A percentile compares a stretch with the other conserved stretches of the same genome.
Conservation (phyloP, 2,888 invertebrate species). For the Eutolmus rufibarbis region DNA sequence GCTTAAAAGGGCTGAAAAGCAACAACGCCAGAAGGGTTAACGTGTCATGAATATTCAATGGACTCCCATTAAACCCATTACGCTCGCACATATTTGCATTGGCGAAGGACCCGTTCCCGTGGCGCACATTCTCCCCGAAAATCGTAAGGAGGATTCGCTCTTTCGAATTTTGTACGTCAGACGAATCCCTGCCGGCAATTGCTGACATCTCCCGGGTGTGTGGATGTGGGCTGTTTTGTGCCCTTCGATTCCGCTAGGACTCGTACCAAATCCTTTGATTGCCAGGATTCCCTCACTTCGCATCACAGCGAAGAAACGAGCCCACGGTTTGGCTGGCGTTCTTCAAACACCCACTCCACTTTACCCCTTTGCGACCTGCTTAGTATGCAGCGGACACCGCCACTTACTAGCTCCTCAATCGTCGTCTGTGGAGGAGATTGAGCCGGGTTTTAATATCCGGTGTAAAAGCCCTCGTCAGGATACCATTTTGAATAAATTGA, state of each 20-base stretch:
- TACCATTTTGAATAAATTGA: conserved; percentile 44
- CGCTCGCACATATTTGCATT: conserved; percentile 32
- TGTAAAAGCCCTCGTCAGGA: conserved; percentile 4
- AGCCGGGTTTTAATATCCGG: conserved; percentile 43
- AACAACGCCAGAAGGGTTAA: conserved; percentile 46
- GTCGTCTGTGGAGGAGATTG: conserved; percentile 1
- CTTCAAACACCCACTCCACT: neutral
- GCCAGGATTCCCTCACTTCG: neutral
- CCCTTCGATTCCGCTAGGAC: conserved; percentile 18
- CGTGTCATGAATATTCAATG: conserved; percentile 48
- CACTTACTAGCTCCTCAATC: conserved; percentile 4
- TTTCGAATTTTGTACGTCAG: conserved; percentile 22
- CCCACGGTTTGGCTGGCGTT: neutral
- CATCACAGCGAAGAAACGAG: neutral
- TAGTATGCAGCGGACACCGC: conserved; percentile 26
- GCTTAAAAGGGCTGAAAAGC: conserved; percentile 40
- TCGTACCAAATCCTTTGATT: conserved; percentile 6
- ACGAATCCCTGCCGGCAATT: neutral
- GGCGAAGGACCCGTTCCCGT: neutral
- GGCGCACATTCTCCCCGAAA: neutral
- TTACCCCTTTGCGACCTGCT: neutral
- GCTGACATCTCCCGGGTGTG: neutral
- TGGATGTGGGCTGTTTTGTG: neutral
- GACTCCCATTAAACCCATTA: conserved; percentile 41
- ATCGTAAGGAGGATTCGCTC: neutral